Base-by-base conservation (phyloP, 92 coral and sea anemone species). In the Palythoa grandiflora region DNA sequence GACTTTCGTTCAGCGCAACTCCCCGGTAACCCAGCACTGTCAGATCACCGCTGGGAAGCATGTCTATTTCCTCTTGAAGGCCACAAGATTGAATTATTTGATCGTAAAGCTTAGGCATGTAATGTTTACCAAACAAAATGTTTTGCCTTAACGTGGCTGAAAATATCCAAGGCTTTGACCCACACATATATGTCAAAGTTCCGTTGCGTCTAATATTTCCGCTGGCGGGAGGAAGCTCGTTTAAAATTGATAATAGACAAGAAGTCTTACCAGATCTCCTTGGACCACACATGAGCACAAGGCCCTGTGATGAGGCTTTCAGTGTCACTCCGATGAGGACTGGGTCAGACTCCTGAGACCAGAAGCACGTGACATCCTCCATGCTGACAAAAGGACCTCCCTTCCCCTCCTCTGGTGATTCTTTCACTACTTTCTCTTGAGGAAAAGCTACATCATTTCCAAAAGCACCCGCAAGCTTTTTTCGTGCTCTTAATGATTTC, bases 231-330 rank as follows among this genome's bases (percentile, higher is more conserved):
- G 86, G 86, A 21, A 81, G 61, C 11, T 81, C 86, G 63, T 81
- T 81, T 44, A 81, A 71, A 65, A 81, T 81, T 50, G 86, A 81
- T 17, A 63, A 40, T 2, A 81, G 75, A 2, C 71, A 21, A 36
- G 86, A 81, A 1, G 86, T 81, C 66, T 81, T 81, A 35, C 86
- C 86, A 40, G 86, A 81, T 81, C 21, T 81, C 16, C 73, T 66
- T 48, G 86, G 86, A 17, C 86, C 86, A 40, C 86, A 81, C 12
- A 81, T 13, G 15, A 81, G 86, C 66, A 81, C 75, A 9, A 81
- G 86, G 21, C 86, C 66, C 75, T 66, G 75, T 13, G 76, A 81
- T 44, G 86, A 81, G 10, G 75, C 75, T 35, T 65, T 81, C 71
- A 81, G 75, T 13, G 40, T 19, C 11, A 81, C 36, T 36, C 76